Base-by-base conservation (phyloP, 1,140 invertebrate species). In the Asobara japonica region DNA sequence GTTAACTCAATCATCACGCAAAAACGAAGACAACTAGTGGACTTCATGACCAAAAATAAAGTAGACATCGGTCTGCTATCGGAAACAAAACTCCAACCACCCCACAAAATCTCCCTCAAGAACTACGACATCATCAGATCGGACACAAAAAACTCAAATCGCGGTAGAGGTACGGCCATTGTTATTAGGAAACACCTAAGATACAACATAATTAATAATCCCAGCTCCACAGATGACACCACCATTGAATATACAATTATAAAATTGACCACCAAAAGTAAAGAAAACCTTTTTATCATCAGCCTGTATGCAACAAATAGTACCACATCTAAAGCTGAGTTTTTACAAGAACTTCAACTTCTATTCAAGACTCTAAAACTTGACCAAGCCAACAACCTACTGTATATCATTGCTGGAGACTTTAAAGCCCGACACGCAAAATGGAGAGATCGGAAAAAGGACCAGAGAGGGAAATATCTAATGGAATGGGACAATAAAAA, bases 181-280 rank as follows among this genome's bases (percentile, higher is more conserved):
- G 1, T 38, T 1, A 41, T 71, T 4, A 36, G 27, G 3, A 64
- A 71, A 64, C 13, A 25, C 7, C 3, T 33, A 25, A 45, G 33
- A 22, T 56, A 29, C 38, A 29, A 61, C 33, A 65, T n/a, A 25
- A 72, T 73, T 3, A 61, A 62, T 18, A 16, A 61, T 29, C 71
- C 71, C 10, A 36, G 18, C 22, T 68, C 65, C 6, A 1, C 3
- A 27, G 51, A 30, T 31, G 69, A 69, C 16, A n/a, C 13, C 2
- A 69, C 48, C 6, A 11, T 74, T 8, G 66, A 74, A 74, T 65
- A 31, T 41, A 31, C 66, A 2, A 74, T 74, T 13, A 48, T 74
- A 3, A 31, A 65, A 65, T 0, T 74, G 6, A 56, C 3, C 7
- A 38, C 31, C 3, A 27, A 20, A 27, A 38, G 27, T 11, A 69